A percentile compares a stretch with the other conserved stretches of the same genome.
Evolutionary conservation across 2,113 vertebrate species (phyloP).

Genomic region (Anthoscopus minutus): DNA sequence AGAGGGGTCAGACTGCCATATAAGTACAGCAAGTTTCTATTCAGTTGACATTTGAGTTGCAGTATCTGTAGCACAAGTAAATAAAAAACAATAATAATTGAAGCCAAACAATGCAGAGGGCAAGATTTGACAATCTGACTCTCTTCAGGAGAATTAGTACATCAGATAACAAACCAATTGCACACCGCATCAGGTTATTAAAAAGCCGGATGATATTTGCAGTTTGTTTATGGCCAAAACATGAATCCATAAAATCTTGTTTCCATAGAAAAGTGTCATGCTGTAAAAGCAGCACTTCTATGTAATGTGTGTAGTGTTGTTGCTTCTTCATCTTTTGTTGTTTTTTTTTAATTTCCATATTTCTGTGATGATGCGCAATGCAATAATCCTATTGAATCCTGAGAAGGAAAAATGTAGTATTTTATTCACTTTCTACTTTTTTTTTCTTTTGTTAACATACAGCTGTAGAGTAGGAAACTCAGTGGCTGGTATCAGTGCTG

Average conservation of each 20-base stretch:
- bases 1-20: not conserved
- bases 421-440: not conserved
- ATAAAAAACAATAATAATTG: not conserved
- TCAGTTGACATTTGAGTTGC: not conserved
- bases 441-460: not conserved
- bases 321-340: not conserved
- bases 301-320: not conserved
- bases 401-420: not conserved
- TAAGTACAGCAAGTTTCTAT: not conserved
- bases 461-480: not conserved
- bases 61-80: not conserved
- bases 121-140: not conserved
- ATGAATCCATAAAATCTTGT: not conserved
- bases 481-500: not conserved
- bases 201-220: not conserved
- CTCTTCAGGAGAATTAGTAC: not conserved
- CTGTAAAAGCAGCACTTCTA: accelerated
- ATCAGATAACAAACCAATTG: not conserved
- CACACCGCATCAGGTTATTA: not conserved
- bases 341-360: not conserved
- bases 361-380: not conserved
- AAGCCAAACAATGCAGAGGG: not conserved
- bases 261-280: not conserved
- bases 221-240: not conserved
- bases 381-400: not conserved